A percentile compares a stretch with the other conserved stretches of the same genome.
Conservation (phyloP, 2,113 vertebrate species). For the Pollimyrus isidori region DNA sequence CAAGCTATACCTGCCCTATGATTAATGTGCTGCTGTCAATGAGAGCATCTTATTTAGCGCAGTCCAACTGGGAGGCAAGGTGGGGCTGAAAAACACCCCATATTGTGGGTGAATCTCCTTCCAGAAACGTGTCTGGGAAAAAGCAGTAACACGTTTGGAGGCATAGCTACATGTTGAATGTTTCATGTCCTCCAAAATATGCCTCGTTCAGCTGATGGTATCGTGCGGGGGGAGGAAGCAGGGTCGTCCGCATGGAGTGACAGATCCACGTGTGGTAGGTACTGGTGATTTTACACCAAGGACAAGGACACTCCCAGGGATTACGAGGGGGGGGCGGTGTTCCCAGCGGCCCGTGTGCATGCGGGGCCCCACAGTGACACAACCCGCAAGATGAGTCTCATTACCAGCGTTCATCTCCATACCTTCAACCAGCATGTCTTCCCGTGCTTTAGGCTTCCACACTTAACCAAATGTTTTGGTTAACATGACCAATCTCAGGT, state of each 20-base stretch:
- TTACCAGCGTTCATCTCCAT: neutral
- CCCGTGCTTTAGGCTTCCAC: neutral
- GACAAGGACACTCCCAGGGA: neutral
- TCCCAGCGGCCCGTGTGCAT: neutral
- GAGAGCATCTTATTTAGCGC: neutral
- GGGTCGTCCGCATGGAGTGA: neutral
- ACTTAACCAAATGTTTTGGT: neutral
- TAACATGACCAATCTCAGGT: neutral
- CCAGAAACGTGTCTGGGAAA: neutral
- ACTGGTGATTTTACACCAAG: neutral
- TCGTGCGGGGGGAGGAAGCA: neutral
- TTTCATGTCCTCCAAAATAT: slow-evolving; percentile 18
- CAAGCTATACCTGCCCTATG: neutral
- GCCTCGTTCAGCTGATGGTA: neutral
- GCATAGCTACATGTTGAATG: slow-evolving; percentile 4
- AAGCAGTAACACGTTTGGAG: neutral
- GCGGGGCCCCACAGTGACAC: neutral
- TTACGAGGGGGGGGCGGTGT: neutral
- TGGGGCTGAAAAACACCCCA: neutral
- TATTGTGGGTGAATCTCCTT: neutral
- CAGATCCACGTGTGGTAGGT: neutral
- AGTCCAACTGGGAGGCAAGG: slow-evolving; percentile 11
- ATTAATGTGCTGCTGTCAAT: neutral
- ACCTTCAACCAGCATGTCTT: neutral
- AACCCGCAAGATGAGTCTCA: neutral